These are phyloP conservation scores for Tenebrosternarchus preto DNA, from an alignment of 2,113 vertebrate species.

Conservation along the genomic window DNA sequence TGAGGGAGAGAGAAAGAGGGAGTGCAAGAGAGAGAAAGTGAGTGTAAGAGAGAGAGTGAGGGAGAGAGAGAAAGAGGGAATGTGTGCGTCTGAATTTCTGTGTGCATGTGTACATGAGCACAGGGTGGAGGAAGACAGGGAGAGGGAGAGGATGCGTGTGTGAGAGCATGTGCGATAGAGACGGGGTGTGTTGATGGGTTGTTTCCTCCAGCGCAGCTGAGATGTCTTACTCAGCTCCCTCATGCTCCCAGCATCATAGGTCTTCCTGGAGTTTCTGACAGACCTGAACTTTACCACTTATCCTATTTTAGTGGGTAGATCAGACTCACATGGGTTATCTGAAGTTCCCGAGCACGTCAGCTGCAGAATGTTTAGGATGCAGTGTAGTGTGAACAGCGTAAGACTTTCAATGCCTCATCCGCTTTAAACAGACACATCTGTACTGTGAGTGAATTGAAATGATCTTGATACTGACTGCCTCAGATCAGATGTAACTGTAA, in stretches of 20 bases:
- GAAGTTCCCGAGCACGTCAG: background rate
- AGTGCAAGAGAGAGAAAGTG: background rate
- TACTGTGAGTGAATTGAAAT: slow-evolving; percentile 3
- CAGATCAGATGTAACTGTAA: slow-evolving; percentile 1
- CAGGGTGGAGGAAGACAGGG: too few species aligned
- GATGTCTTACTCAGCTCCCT: slow-evolving; percentile 7
- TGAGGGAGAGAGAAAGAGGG: background rate
- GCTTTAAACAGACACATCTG: slow-evolving; percentile 23
- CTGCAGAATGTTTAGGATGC: background rate
- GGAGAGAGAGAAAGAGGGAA: background rate
- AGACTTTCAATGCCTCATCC: background rate
- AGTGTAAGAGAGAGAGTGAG: background rate
- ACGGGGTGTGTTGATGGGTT: background rate
- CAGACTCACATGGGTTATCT: background rate
- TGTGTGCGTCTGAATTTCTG: background rate
- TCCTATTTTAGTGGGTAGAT: background rate
- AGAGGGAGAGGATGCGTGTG: background rate
- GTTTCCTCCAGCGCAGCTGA: slow-evolving; percentile 21
- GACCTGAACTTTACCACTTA: slow-evolving; percentile 9
- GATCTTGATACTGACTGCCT: background rate
- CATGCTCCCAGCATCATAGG: slow-evolving; percentile 7
- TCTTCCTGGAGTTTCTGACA: slow-evolving; percentile 7
- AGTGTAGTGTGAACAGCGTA: background rate
- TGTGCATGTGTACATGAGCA: background rate
- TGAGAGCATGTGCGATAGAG: background rate